A percentile compares a stretch with the other conserved stretches of the same genome.
phyloP scores from a whole-genome alignment of 2,797 vertebrate genomes.

The Lepilemur septentrionalis region DNA sequence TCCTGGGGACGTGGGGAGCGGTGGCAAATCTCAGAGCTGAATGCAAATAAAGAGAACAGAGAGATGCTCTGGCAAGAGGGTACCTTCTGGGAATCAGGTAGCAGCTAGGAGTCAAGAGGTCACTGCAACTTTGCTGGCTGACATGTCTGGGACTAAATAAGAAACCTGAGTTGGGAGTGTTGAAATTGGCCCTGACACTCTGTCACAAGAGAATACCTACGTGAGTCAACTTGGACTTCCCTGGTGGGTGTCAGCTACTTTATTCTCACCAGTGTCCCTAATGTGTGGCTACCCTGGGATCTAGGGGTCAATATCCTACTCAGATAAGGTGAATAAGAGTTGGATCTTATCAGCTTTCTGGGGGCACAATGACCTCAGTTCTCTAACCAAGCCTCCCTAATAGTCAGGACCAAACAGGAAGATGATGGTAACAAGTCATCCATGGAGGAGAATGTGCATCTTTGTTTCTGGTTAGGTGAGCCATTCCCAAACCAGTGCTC shows the following conservation, averaged over 20 bases:
- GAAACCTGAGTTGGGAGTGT: background rate
- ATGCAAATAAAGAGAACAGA: constrained; percentile 40
- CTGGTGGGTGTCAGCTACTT: background rate
- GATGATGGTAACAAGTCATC: background rate
- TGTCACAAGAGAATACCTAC: background rate
- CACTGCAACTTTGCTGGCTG: background rate
- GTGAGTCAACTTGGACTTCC: background rate
- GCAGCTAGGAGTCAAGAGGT: background rate
- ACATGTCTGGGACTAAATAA: constrained; percentile 23
- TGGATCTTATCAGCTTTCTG: background rate
- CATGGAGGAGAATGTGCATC: background rate
- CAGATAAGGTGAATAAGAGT: background rate
- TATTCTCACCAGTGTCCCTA: background rate
- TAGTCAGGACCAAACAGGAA: background rate
- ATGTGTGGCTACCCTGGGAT: background rate
- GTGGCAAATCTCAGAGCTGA: background rate
- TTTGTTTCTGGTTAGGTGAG: background rate
- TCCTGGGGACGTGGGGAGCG: background rate
- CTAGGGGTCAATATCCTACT: background rate
- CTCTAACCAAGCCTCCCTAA: background rate
- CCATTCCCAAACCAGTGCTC: background rate
- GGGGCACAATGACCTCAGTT: background rate
- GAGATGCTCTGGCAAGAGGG: background rate
- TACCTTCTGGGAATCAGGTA: constrained; percentile 13
- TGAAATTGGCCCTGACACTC: constrained; percentile 7